Conservation (phyloP, 2,113 vertebrate genomes). For the Ammospiza nelsoni region DNA sequence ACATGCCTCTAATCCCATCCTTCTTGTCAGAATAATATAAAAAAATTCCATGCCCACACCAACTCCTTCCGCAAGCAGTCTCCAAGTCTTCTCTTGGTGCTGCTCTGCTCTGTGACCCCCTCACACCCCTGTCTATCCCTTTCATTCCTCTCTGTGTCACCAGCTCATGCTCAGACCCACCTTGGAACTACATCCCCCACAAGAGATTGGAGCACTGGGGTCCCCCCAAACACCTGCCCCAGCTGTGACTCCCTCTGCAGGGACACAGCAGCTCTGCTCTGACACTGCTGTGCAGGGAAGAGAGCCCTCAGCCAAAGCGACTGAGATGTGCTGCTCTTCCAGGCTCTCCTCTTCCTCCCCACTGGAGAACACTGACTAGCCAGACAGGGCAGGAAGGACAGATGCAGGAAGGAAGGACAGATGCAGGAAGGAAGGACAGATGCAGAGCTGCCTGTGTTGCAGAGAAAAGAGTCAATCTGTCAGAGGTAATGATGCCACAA, state of each 20-base stretch:
- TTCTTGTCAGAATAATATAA: neutral
- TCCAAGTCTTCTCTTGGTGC: neutral
- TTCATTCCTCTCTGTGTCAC: neutral
- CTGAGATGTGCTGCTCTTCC: neutral
- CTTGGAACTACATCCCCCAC: no score
- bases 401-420: neutral
- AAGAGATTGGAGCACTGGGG: neutral
- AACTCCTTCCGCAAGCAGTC: neutral
- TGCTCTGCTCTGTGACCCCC: neutral
- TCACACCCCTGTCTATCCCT: neutral
- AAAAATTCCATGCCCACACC: neutral
- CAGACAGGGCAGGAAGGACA: neutral
- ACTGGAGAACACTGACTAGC: neutral
- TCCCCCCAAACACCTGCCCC: neutral
- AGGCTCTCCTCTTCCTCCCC: neutral
- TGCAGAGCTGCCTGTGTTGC: accelerated
- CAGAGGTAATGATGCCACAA: neutral
- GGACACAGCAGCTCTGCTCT: neutral
- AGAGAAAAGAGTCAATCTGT: neutral
- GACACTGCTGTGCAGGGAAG: neutral
- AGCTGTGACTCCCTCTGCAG: neutral
- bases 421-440: neutral
- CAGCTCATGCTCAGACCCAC: neutral
- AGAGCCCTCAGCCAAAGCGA: neutral
- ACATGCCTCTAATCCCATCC: neutral